Conservation (phyloP, 1,140 invertebrate genomes). For the Tetragnatha versicolor region DNA sequence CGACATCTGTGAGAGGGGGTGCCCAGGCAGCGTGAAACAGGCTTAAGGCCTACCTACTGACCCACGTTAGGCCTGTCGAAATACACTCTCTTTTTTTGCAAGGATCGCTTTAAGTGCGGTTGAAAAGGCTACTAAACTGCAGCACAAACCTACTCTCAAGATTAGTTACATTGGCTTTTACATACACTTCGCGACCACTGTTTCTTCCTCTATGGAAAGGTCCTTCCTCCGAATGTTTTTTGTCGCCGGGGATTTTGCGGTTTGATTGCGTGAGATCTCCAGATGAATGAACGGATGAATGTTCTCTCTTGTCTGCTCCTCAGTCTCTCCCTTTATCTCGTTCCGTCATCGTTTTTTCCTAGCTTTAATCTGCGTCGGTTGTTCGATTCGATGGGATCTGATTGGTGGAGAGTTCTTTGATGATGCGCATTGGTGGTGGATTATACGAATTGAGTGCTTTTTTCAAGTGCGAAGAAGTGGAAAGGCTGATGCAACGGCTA, state of each 20-base stretch:
- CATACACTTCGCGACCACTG: constrained; percentile 21
- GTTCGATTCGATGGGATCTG: too few species aligned
- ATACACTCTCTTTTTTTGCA: constrained; percentile 2
- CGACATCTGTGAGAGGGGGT: not conserved
- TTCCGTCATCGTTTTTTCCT: too few species aligned
- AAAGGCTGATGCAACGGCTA: too few species aligned
- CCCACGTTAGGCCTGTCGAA: constrained; percentile 25
- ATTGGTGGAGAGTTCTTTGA: too few species aligned
- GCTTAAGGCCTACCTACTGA: constrained; percentile 52
- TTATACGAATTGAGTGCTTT: too few species aligned
- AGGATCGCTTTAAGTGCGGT: constrained; percentile 43
- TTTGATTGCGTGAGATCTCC: constrained; percentile 9
- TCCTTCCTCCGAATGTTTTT: not conserved
- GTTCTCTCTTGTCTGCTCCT: not conserved
- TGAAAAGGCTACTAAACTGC: constrained; percentile 32
- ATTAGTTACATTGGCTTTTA: constrained; percentile 53
- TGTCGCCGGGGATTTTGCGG: constrained; percentile 20
- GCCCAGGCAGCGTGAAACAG: constrained; percentile 51
- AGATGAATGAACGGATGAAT: too few species aligned
- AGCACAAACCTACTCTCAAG: constrained; percentile 48
- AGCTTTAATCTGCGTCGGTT: too few species aligned
- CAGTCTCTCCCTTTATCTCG: too few species aligned
- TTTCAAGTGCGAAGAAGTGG: too few species aligned
- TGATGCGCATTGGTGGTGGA: too few species aligned
- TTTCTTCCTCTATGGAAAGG: not conserved